Conservation (phyloP, 2,888 invertebrate genomes). For the Teleogryllus oceanicus region DNA sequence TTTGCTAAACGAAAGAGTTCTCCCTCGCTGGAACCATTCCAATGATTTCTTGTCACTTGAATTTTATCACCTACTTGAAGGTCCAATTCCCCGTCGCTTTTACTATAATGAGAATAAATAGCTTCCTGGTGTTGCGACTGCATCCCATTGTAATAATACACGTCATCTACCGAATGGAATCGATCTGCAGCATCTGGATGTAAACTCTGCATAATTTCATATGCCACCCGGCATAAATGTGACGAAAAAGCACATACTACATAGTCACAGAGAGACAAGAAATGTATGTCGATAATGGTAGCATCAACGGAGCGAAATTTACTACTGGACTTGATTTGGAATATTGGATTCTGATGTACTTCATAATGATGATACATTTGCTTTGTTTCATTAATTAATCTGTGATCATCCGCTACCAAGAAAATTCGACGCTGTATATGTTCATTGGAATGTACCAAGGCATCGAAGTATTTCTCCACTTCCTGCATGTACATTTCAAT, state of each 20-base stretch:
- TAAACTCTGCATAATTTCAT: conserved; percentile 91
- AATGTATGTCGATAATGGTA: conserved; percentile 88
- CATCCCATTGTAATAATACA: conserved; percentile 93
- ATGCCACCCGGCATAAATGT: conserved; percentile 97
- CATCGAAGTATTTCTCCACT: conserved; percentile 83
- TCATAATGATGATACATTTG: conserved; percentile 78
- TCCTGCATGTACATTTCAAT: conserved; percentile 94
- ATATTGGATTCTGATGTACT: conserved; percentile 75
- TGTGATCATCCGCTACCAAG: conserved; percentile 92
- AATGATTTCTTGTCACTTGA: conserved; percentile 93
- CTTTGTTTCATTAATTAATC: conserved; percentile 60
- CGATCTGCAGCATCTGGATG: conserved; percentile 60
- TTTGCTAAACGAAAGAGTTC: conserved; percentile 77
- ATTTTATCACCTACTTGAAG: conserved; percentile 70
- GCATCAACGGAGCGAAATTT: conserved; percentile 71
- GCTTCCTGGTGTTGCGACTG: conserved; percentile 51
- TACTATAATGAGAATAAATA: too few relatives aligned
- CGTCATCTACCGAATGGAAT: conserved; percentile 93
- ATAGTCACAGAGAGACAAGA: conserved; percentile 84
- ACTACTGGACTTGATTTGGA: too few relatives aligned
- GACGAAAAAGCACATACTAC: conserved; percentile 98
- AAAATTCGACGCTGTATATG: conserved; percentile 68
- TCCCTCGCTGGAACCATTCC: conserved; percentile 94
- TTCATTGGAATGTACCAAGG: conserved; percentile 59
- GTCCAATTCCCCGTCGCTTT: too few relatives aligned